Evolutionary conservation across 2,797 vertebrate genomes (phyloP), one percentile per base, ranked within the genome.

Genomic region (Lophotriccus pileatus): DNA sequence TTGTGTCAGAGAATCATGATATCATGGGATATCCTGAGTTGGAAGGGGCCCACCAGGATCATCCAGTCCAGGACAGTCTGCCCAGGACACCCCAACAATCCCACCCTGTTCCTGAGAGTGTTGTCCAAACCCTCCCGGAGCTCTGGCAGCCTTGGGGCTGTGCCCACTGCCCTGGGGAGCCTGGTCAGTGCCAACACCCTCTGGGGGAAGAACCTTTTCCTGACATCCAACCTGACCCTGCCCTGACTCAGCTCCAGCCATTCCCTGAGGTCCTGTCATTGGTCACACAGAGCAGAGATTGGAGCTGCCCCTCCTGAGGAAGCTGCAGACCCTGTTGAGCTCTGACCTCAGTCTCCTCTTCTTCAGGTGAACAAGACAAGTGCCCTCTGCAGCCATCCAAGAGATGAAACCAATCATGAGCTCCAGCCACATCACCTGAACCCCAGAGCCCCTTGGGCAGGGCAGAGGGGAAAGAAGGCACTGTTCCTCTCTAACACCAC

Each of bases 171-270:
- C 22, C 44, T 23, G 66, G 25, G 15, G 15, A 72, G n/a, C 28
- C 58, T 39, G 64, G 0, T 0, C 44, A 58, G 23, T 64, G 28
- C 19, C 1, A 1, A 1, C 13, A 53, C 17, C 10, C 32, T 43
- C 23, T 56, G 50, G 4, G 32, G 11, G 20, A 37, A 70, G 56
- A 59, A 12, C 15, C 52, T 53, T 59, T 4, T 0, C 59, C 52
- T 53, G 7, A 66, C 5, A 22, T 2, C 56, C 43, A 36, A 0
- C 18, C 10, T 30, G 1, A 22, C 1, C n/a, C n/a, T 50, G 2
- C 41, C n/a, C 20, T 37, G 8, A 1, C 4, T 10, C 37, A 78
- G 34, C 39, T 47, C 39, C 34, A 53, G 80, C 46, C 5, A 0
- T 53, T 53, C 19, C 73, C 17, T 10, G 2, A 6, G 30, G 30